Base-by-base conservation (phyloP, 1,140 invertebrate species). In the Platyura marginata region DNA sequence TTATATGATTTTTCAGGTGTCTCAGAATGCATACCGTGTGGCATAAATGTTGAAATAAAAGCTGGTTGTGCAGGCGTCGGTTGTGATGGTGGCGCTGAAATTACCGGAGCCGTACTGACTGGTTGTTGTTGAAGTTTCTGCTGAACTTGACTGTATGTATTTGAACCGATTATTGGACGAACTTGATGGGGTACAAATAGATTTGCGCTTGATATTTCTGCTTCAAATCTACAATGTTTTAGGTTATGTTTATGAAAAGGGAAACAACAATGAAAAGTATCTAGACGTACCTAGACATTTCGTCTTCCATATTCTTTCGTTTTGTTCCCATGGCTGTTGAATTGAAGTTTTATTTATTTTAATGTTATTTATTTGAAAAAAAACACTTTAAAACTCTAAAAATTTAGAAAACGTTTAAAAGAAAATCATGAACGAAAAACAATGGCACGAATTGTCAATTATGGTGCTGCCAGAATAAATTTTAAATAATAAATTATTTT, bases 271-370 rank as follows among this genome's bases (percentile, higher is more conserved):
- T 8, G 13, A 29, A 29, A 29, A 29, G 25, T 29, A n/a, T n/a
- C n/a, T 29, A 13, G 6, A 29, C 42, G 57, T 68, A 81, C 79
- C 81, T 75, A 50, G 74, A 81, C 73, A 85, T 79, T 63, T 87
- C 82, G 64, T 83, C 81, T 62, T 87, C 81, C 77, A 85, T 81
- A 34, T 57, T 53, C 13, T 57, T 59, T 39, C 58, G 52, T 40
- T 61, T 61, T 9, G 52, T 50, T 40, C 57, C 58, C 59, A 62
- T 58, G 44, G 23, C 25, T 11, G 16, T 21, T 2, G 18, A 32
- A 33, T 33, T 34, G 3, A n/a, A 6, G 4, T 22, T 25, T 18
- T 18, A 25, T 41, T 32, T 11, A 16, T 13, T 25, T 25, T 25
- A 32, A 4, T 21, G 6, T 40, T n/a, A n/a, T n/a, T n/a, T n/a